Evolutionary conservation across 2,797 vertebrate species (phyloP).

Genomic region (Microctenopoma stevenorrisi): DNA sequence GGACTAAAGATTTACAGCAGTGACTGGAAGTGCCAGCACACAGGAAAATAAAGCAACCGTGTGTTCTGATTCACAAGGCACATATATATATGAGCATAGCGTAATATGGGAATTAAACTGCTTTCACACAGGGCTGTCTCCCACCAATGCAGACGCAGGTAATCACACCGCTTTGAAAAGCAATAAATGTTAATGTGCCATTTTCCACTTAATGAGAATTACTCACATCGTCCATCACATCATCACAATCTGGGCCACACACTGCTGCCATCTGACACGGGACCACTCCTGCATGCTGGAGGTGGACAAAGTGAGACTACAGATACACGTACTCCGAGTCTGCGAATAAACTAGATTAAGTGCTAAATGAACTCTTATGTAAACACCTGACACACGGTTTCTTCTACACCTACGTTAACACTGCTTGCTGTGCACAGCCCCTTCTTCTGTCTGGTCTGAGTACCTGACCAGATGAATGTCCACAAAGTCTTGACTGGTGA

Average conservation of each 20-base stretch:
- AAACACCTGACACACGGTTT: not conserved
- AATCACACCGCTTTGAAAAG: constrained; percentile 63
- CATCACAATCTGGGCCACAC: constrained; percentile 74
- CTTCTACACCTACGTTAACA: not conserved
- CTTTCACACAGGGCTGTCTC: constrained; percentile 43
- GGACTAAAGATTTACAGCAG: constrained; percentile 65
- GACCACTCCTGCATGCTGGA: constrained; percentile 8
- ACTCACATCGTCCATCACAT: constrained; percentile 79
- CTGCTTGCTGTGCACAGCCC: not conserved
- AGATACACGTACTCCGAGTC: not conserved
- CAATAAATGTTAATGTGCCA: constrained; percentile 75
- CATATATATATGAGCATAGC: constrained; percentile 60
- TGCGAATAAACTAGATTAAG: not conserved
- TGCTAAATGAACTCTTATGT: not conserved
- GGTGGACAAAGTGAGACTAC: constrained; percentile 7
- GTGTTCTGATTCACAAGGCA: constrained; percentile 72
- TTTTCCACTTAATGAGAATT: constrained; percentile 75
- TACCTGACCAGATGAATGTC: constrained; percentile 53
- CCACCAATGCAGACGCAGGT: constrained; percentile 49
- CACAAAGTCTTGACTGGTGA: constrained; percentile 31
- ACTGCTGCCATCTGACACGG: constrained; percentile 47
- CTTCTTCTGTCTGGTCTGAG: constrained; percentile 1
- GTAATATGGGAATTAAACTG: constrained; percentile 69
- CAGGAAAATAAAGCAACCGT: constrained; percentile 76
- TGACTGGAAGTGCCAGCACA: constrained; percentile 60